Evolutionary conservation across 2,113 vertebrate genomes (phyloP).

Genomic region (Pseudopodoces humilis): DNA sequence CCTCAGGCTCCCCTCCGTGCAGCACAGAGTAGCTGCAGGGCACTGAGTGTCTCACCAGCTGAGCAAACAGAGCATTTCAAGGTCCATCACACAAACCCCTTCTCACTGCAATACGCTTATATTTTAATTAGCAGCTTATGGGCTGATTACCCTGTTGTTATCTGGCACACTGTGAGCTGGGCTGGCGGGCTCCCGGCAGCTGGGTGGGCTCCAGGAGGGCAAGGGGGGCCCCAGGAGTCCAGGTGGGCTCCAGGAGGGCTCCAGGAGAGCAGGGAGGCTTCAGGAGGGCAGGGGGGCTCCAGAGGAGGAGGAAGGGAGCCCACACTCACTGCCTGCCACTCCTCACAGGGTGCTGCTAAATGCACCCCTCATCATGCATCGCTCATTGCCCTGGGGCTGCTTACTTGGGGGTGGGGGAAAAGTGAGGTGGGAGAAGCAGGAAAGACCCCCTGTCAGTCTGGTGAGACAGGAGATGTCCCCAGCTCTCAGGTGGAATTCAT

Average conservation of each 20-base stretch:
- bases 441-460: not conserved
- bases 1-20: rapidly evolving
- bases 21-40: not conserved
- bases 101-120: not conserved
- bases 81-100: not conserved
- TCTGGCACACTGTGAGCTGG: not conserved
- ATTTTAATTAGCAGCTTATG: slow-evolving; percentile 25
- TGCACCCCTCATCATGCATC: rapidly evolving
- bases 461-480: not conserved
- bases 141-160: not conserved
- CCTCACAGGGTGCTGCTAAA: not conserved
- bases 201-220: no score
- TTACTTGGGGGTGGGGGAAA: not conserved
- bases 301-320: not conserved
- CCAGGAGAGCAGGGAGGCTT: not conserved
- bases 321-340: rapidly evolving
- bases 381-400: not conserved
- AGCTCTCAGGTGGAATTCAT: not conserved
- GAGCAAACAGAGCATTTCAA: not conserved
- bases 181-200: not conserved
- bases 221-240: no score
- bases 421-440: not conserved
- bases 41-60: not conserved
- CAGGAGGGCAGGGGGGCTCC: not conserved
- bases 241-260: not conserved